Percentiles rank a stretch among this genome's conserved stretches.
phyloP scores from a whole-genome alignment of 2,113 vertebrate genomes.

The Porphyrio hochstetteri region DNA sequence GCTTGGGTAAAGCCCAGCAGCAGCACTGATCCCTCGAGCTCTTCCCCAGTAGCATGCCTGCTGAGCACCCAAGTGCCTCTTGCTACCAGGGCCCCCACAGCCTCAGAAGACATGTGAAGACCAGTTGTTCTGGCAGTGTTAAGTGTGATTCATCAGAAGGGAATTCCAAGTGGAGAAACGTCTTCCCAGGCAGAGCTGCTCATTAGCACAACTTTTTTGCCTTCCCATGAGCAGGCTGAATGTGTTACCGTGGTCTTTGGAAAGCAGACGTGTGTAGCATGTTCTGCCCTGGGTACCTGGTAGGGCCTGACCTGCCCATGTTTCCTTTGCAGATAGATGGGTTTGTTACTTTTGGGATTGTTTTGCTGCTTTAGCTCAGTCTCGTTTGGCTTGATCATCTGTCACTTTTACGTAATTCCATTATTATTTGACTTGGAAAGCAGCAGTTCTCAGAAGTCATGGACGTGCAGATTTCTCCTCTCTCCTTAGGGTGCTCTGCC shows the following conservation, averaged over 20 bases:
- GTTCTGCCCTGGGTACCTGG: background rate
- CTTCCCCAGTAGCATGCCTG: background rate
- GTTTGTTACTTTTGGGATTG: background rate
- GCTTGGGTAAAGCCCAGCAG: background rate
- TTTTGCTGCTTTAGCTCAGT: background rate
- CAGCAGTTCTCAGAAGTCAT: background rate
- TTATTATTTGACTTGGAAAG: background rate
- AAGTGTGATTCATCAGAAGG: background rate
- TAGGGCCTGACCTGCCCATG: background rate
- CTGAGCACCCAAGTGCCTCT: background rate
- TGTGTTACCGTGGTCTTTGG: fast-evolving
- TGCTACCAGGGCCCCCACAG: background rate
- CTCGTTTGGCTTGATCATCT: background rate
- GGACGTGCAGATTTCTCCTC: background rate
- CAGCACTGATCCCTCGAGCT: background rate
- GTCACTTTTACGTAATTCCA: background rate
- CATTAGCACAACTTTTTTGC: background rate
- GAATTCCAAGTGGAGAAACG: background rate
- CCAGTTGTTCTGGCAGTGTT: background rate
- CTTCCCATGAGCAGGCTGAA: background rate
- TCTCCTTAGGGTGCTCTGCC: background rate
- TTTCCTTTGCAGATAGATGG: background rate
- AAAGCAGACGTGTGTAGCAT: background rate
- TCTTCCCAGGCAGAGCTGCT: background rate
- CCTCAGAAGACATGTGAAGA: background rate